Evolutionary conservation across 37 sponge, comb jelly and placozoan genomes (phyloP), one percentile per base, ranked within the genome.

Genomic region (Ianthella basta): DNA sequence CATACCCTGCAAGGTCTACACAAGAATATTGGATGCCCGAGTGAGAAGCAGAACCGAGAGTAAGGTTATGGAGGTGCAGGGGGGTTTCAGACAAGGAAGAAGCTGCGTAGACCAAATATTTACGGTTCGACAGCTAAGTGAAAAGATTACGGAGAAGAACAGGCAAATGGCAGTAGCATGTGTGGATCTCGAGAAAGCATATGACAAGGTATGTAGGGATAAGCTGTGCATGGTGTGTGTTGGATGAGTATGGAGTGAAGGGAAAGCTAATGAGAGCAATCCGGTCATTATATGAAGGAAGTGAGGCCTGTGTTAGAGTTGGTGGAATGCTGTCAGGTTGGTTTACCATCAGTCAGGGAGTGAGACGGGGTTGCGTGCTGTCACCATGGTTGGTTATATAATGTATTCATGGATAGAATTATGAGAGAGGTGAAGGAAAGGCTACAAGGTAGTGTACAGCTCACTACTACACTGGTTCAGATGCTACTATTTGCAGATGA

Each of bases 81-180:
- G 68, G 27, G 68, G 68, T 13, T 66, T 66, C 29, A 15, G 68
- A 66, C 13, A 27, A n/a, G 68, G 68, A n/a, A 66, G 68, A 66
- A 23, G 27, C 27, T 66, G 68, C 27, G 68, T 66, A 23, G 68
- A 66, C 27, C 68, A 66, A 27, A n/a, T 23, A 15, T 57, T 57
- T 18, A 57, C 18, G 59, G 18, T 57, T 57, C 15, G 59, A 57
- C 59, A 57, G 18, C 59, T 57, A 20, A 57, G 15, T 57, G 59
- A 57, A 27, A 85, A n/a, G 39, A 85, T 80, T 14, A 37, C 41
- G 12, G 80, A 41, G 16, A 24, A 14, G 60, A 89, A 84, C n/a
- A 81, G 82, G 0, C 70, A 68, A 1, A 80, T 29, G 2, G 90
- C 81, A 36, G 82, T 80, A 23, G 85, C 79, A 36, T 63, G 73